Percentiles rank a stretch among this genome's conserved stretches.
Evolutionary conservation across 1,140 invertebrate species (phyloP).

Genomic region (Frieseomelitta varia): DNA sequence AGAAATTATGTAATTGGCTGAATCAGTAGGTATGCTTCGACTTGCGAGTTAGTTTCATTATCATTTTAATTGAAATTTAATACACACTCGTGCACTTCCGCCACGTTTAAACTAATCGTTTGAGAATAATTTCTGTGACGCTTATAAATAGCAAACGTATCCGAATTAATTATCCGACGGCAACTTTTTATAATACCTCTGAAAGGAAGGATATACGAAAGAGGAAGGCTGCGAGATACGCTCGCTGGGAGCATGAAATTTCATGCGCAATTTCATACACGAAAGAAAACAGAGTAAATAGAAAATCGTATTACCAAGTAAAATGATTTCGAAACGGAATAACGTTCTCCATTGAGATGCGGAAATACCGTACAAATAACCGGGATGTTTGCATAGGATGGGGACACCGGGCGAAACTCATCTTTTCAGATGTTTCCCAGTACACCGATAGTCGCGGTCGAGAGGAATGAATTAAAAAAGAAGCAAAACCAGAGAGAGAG

Average conservation of each 20-base stretch:
- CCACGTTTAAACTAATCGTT: no score
- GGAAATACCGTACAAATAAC: conserved; percentile 41
- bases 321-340: conserved; percentile 45
- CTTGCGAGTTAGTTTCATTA: no score
- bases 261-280: conserved; percentile 26
- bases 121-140: no score
- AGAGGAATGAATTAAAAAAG: conserved; percentile 2
- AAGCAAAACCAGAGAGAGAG: neutral
- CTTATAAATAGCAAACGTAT: neutral
- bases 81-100: no score
- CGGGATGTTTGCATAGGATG: conserved; percentile 44
- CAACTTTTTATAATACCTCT: neutral
- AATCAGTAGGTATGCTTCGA: no score
- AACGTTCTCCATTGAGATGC: conserved; percentile 37
- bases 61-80: no score
- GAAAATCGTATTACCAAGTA: conserved; percentile 51
- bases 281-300: conserved; percentile 35
- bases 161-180: neutral
- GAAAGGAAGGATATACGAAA: neutral
- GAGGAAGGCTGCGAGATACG: no score
- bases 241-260: neutral
- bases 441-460: conserved; percentile 1
- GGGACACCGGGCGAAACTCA: conserved; percentile 37
- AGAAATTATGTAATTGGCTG: no score
- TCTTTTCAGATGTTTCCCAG: conserved; percentile 42